Conservation (phyloP, 2,797 vertebrate genomes). For the Danio tinwini region DNA sequence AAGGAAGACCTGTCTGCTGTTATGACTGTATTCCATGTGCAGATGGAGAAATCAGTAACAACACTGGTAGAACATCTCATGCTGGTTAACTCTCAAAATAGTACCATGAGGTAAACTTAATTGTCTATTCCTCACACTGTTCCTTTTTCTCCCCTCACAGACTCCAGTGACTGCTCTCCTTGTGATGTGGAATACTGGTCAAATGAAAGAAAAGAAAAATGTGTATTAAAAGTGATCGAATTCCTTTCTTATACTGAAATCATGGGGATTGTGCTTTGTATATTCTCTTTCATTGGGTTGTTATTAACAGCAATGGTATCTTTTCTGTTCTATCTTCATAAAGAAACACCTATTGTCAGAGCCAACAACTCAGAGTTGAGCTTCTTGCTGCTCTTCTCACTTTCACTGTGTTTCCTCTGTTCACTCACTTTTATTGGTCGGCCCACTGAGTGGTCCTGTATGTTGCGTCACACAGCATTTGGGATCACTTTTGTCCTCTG, state of each 20-base stretch:
- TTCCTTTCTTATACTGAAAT: slow-evolving; percentile 53
- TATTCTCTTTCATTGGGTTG: slow-evolving; percentile 47
- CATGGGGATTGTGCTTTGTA: slow-evolving; percentile 53
- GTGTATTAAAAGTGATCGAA: slow-evolving; percentile 54
- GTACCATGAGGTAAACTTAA: neutral
- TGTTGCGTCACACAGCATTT: too few species aligned
- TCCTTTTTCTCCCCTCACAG: slow-evolving; percentile 25
- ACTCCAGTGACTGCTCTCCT: slow-evolving; percentile 46
- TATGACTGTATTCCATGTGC: too few species aligned
- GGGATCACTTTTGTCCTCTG: too few species aligned
- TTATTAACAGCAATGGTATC: slow-evolving; percentile 36
- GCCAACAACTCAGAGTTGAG: too few species aligned
- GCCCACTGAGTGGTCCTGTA: too few species aligned
- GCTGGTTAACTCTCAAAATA: neutral
- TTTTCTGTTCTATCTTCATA: slow-evolving; percentile 41
- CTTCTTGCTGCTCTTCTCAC: too few species aligned
- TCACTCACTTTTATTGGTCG: too few species aligned
- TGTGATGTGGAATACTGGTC: slow-evolving; percentile 49
- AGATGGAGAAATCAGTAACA: slow-evolving; percentile 38
- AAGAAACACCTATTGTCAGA: slow-evolving; percentile 40
- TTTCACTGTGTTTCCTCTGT: too few species aligned
- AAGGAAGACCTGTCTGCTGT: neutral
- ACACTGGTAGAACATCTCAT: slow-evolving; percentile 45
- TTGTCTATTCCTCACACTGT: too few species aligned
- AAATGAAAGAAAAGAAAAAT: slow-evolving; percentile 46